Evolutionary conservation across 2,113 vertebrate genomes (phyloP).

Genomic region (Anoplopoma fimbria): DNA sequence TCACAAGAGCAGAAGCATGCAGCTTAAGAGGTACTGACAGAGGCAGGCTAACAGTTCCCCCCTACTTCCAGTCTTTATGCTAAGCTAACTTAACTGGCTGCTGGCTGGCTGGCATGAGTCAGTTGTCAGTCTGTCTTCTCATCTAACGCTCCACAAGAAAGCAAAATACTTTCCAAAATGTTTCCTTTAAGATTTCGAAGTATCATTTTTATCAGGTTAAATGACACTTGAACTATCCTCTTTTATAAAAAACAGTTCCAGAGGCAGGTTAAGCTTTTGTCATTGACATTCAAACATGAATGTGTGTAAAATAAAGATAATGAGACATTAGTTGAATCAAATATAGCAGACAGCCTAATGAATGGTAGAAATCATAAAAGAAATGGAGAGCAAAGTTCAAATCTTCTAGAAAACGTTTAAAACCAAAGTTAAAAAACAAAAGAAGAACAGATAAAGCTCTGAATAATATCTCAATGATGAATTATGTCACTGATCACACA

Average conservation of each 20-base stretch:
- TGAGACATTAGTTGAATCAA: neutral
- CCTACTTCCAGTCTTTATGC: neutral
- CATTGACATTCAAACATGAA: neutral
- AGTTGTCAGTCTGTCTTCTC: neutral
- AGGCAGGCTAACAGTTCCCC: neutral
- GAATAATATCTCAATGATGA: neutral
- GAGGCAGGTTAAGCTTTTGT: neutral
- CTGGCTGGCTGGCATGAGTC: neutral
- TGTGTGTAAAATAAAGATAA: neutral
- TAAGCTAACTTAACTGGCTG: neutral
- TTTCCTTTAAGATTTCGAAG: neutral
- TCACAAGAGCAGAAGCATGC: neutral
- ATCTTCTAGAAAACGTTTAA: neutral
- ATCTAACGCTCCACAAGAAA: neutral
- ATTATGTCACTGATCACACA: neutral
- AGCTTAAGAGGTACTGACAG: neutral
- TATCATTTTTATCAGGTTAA: neutral
- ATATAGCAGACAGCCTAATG: neutral
- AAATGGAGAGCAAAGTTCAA: neutral
- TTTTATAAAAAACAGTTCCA: neutral
- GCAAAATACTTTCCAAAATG: neutral
- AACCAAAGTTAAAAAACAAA: neutral
- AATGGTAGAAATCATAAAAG: neutral
- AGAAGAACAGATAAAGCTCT: neutral
- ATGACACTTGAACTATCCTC: neutral